Evolutionary conservation across 1,140 invertebrate genomes (phyloP), one percentile per base, ranked within the genome.

Genomic region (Drosophila burlai): DNA sequence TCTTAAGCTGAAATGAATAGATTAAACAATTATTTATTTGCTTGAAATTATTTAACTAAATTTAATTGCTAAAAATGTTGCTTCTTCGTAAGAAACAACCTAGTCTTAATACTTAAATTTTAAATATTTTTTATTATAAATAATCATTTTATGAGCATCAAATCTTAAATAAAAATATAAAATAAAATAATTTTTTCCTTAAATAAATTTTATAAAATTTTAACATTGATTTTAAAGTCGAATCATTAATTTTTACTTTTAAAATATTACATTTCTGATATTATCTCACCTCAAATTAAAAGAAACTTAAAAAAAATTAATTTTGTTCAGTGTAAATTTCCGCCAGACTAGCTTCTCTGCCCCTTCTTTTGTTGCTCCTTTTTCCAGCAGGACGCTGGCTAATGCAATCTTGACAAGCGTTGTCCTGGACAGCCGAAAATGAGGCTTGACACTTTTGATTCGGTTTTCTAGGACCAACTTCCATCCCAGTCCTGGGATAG

Each of bases 401-500:
- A 89, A 87, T 84, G 84, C 84, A 89, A 87, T 87, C 84, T 84
- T 81, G 83, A 87, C 83, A 81, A 83, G 80, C 71, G 76, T 49
- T 77, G 74, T 65, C 50, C 64, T 47, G 66, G 61, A 61, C 67
- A 76, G 55, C 83, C 80, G 67, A 87, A 87, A 87, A 87, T 87
- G 85, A 84, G 84, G 84, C 84, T 78, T 89, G 84, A 81, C 84
- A 84, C 84, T 87, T 87, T 84, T 89, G 84, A 87, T 83, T 87
- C 67, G 84, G 81, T 83, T 89, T 83, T 72, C 65, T 54, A 43
- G 26, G 29, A 43, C 43, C 64, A 34, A 21, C 24, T 52, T 6
- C 7, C 3, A 31, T 13, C 21, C 38, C 3, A 29, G 4, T 57
- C 21, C 54, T n/a, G 36, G 36, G 0, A 16, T 10, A 5, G 6